phyloP scores from a whole-genome alignment of 2,113 vertebrate species.

The Nycticryphes semicollaris region DNA sequence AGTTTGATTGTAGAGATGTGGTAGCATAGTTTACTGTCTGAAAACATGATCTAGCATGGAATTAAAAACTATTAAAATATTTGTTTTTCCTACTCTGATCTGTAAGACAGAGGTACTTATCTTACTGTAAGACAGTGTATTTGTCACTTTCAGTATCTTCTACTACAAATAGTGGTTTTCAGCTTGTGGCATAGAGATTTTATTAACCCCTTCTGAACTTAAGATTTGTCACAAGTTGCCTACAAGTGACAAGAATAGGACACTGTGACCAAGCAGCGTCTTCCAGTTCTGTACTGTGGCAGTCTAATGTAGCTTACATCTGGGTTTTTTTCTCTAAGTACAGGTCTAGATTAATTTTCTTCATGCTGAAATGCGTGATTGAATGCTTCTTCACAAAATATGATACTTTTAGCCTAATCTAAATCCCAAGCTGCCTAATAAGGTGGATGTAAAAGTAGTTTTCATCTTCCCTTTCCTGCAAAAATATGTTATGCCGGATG shows the following conservation, averaged over 20 bases:
- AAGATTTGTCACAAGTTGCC: neutral
- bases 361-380: neutral
- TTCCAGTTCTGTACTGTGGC: neutral
- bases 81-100: neutral
- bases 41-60: neutral
- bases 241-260: neutral
- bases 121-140: neutral
- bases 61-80: neutral
- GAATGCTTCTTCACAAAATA: constrained; percentile 21
- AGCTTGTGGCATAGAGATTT: neutral
- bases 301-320: neutral
- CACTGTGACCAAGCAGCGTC: neutral
- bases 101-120: neutral
- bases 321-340: neutral
- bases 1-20: fast-evolving
- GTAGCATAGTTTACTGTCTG: neutral
- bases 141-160: neutral
- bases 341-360: neutral
- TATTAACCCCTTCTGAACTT: neutral
- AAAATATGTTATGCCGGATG: constrained; percentile 3
- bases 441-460: neutral
- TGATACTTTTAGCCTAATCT: neutral
- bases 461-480: neutral
- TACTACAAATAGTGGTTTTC: neutral
- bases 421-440: neutral